phyloP scores from a whole-genome alignment of 2,113 vertebrate species.

The Oceanodroma tethys region DNA sequence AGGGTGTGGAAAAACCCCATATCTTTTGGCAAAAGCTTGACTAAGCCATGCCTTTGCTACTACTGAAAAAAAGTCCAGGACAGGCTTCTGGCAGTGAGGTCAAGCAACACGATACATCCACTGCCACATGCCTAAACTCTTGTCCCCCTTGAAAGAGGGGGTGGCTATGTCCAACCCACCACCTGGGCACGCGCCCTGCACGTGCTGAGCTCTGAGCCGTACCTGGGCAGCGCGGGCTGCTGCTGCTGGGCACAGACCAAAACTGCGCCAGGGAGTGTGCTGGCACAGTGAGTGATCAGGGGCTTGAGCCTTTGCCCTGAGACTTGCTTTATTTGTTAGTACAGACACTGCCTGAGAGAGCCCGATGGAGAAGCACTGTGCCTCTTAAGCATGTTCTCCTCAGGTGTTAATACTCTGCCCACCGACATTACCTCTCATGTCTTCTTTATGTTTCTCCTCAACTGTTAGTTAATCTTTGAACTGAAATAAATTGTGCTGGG shows the following conservation, averaged over 20 bases:
- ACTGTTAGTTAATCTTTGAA: background rate
- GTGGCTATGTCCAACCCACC: background rate
- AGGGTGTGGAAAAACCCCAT: background rate
- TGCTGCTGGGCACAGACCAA: background rate
- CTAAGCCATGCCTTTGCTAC: background rate
- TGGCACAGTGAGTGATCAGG: background rate
- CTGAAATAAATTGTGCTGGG: background rate
- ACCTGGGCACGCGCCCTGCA: background rate
- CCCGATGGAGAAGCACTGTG: background rate
- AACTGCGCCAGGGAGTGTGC: background rate
- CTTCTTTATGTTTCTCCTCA: background rate
- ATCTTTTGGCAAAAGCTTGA: background rate
- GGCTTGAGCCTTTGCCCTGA: background rate
- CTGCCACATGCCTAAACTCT: background rate
- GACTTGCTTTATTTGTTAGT: background rate
- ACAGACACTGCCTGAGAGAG: background rate
- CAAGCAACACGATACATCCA: background rate
- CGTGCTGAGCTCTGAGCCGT: background rate
- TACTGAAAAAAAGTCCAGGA: background rate
- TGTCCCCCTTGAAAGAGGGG: background rate
- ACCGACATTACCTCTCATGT: fast-evolving
- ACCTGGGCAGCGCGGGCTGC: background rate
- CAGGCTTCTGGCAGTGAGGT: background rate
- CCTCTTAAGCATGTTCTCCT: background rate
- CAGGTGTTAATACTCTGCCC: background rate